Conservation (phyloP, 2,888 invertebrate species). For the Drosophila mayaguana region DNA sequence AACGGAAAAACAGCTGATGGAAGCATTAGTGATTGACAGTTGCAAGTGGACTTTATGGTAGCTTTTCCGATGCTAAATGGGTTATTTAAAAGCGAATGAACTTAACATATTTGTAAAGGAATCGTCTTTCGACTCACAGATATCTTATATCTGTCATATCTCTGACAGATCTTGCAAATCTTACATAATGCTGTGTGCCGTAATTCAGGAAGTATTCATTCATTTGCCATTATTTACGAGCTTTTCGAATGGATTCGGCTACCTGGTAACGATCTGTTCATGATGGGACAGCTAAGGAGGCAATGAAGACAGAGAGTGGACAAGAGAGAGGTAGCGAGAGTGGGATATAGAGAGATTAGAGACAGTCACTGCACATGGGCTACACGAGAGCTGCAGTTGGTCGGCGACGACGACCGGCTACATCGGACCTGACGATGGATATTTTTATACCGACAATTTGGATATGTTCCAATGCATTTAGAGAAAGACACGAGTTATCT, state of each 20-base stretch:
- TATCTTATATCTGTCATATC: conserved; percentile 30
- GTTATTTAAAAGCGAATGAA: conserved; percentile 21
- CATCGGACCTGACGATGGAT: conserved; percentile 71
- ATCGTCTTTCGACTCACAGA: background rate
- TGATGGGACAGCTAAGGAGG: background rate
- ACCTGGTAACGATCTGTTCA: conserved; percentile 37
- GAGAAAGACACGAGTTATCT: conserved; percentile 72
- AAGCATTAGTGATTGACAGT: conserved; percentile 48
- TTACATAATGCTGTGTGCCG: conserved; percentile 53
- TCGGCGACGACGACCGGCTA: conserved; percentile 60
- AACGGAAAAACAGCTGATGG: conserved; percentile 4
- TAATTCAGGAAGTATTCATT: conserved; percentile 78
- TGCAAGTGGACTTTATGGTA: conserved; percentile 40
- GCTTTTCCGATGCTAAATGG: conserved; percentile 6
- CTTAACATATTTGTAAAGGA: conserved; percentile 4
- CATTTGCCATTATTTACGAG: conserved; percentile 59
- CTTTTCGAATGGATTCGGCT: conserved; percentile 28
- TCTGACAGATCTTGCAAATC: conserved; percentile 24
- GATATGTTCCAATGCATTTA: conserved; percentile 84
- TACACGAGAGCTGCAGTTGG: conserved; percentile 66
- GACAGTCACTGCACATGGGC: conserved; percentile 44
- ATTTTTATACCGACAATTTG: conserved; percentile 84
- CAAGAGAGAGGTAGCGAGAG: conserved; percentile 4
- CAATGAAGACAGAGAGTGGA: background rate
- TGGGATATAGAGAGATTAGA: background rate